Evolutionary conservation across 2,888 invertebrate species (phyloP).

Genomic region (Rhagonycha lutea): DNA sequence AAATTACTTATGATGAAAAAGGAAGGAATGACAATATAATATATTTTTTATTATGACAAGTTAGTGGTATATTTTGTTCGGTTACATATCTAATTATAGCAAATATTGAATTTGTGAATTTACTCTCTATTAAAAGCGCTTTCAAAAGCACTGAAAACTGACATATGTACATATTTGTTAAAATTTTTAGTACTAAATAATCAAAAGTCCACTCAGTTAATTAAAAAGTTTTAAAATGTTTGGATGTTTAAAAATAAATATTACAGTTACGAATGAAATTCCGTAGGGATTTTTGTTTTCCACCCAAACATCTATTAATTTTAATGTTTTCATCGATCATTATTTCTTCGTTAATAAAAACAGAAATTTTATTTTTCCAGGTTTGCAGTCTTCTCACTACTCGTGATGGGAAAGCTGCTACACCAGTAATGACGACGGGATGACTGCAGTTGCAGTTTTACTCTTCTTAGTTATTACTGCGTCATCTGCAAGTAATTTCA

Average conservation of each 20-base stretch:
- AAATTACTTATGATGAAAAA: not conserved
- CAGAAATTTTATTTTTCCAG: conserved; percentile 36
- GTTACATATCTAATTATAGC: too few species aligned
- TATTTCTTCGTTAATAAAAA: not conserved
- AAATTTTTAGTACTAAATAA: not conserved
- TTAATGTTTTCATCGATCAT: not conserved
- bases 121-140: too few species aligned
- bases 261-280: not conserved
- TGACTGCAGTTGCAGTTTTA: conserved; percentile 48
- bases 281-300: not conserved
- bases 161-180: not conserved
- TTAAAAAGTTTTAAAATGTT: not conserved
- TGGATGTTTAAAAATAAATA: not conserved
- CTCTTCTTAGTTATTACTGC: conserved; percentile 57
- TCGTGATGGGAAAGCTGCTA: conserved; percentile 26
- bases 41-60: too few species aligned
- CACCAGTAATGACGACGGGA: conserved; percentile 48
- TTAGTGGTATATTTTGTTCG: too few species aligned
- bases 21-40: too few species aligned
- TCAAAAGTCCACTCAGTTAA: not conserved
- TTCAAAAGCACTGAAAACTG: not conserved
- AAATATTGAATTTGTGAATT: not conserved
- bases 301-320: not conserved
- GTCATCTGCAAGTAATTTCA: conserved; percentile 54
- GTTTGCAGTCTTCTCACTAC: conserved; percentile 35